A percentile compares a stretch with the other conserved stretches of the same genome.
These are phyloP conservation scores for Aspidapion aeneum DNA, from an alignment of 2,888 invertebrate species.

Conservation along the genomic window DNA sequence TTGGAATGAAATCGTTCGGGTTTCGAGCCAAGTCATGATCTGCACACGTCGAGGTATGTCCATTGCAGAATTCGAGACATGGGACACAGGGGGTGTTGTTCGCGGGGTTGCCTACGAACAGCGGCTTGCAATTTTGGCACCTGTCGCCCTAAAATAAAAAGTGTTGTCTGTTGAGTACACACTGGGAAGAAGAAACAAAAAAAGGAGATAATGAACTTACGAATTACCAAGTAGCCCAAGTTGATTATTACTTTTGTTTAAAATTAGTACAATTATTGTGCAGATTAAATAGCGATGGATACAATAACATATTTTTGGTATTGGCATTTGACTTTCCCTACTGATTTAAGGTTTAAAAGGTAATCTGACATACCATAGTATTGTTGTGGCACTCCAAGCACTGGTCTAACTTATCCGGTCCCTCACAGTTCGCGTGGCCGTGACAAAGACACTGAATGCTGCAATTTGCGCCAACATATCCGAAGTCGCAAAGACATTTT, in stretches of 20 bases:
- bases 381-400: constrained; percentile 88
- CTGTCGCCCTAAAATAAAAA: constrained; percentile 64
- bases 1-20: constrained; percentile 40
- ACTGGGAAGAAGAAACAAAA: too few relatives aligned
- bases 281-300: too few relatives aligned
- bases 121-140: constrained; percentile 85
- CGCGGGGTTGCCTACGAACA: constrained; percentile 88
- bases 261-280: too few relatives aligned
- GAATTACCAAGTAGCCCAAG: too few relatives aligned
- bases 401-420: constrained; percentile 76
- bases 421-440: constrained; percentile 88
- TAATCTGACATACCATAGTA: constrained; percentile 70
- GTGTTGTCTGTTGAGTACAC: too few relatives aligned
- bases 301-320: too few relatives aligned
- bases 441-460: constrained; percentile 93
- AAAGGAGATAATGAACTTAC: too few relatives aligned
- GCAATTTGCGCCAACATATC: constrained; percentile 92
- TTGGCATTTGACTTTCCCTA: too few relatives aligned
- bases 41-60: constrained; percentile 80
- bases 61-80: constrained; percentile 85
- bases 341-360: too few relatives aligned
- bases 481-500: constrained; percentile 87
- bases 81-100: constrained; percentile 84
- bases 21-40: constrained; percentile 46
- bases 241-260: too few relatives aligned